A percentile compares a stretch with the other conserved stretches of the same genome.
phyloP scores from a whole-genome alignment of 1,140 invertebrate genomes.

The Anastrepha obliqua region DNA sequence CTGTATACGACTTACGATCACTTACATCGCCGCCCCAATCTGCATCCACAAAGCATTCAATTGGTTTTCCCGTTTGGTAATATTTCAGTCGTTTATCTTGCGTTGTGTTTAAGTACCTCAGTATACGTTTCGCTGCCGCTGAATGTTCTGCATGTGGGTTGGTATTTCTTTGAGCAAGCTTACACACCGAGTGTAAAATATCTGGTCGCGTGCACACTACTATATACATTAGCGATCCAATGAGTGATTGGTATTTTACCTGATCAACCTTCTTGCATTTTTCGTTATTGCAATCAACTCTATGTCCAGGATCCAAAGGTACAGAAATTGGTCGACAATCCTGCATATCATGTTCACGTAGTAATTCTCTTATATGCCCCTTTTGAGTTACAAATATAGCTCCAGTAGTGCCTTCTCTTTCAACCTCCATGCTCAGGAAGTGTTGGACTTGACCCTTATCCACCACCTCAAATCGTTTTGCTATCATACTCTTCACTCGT shows the following conservation, averaged over 20 bases:
- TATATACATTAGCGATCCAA: slow-evolving; percentile 54
- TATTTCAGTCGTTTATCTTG: not conserved
- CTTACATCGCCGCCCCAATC: slow-evolving; percentile 32
- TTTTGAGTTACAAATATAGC: slow-evolving; percentile 34
- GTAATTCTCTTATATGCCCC: slow-evolving; percentile 57
- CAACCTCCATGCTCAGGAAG: slow-evolving; percentile 68
- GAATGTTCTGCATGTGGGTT: slow-evolving; percentile 45
- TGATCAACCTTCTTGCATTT: slow-evolving; percentile 19
- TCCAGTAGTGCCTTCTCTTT: slow-evolving; percentile 56
- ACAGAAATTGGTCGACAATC: slow-evolving; percentile 24
- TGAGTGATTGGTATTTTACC: slow-evolving; percentile 45
- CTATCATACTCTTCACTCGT: slow-evolving; percentile 6
- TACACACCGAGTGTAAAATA: slow-evolving; percentile 42
- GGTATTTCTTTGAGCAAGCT: slow-evolving; percentile 26
- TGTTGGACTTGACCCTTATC: slow-evolving; percentile 60
- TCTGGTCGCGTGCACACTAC: slow-evolving; percentile 49
- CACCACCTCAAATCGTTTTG: slow-evolving; percentile 63
- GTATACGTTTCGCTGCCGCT: slow-evolving; percentile 48
- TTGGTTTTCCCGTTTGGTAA: not conserved
- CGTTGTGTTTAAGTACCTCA: slow-evolving; percentile 57
- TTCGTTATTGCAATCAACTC: slow-evolving; percentile 37
- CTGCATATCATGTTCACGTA: slow-evolving; percentile 34
- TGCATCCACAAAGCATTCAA: not conserved
- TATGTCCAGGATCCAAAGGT: slow-evolving; percentile 26
- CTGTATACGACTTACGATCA: slow-evolving; percentile 39